Conservation (phyloP, 2,113 vertebrate genomes). For the Myrmecobius fasciatus region DNA sequence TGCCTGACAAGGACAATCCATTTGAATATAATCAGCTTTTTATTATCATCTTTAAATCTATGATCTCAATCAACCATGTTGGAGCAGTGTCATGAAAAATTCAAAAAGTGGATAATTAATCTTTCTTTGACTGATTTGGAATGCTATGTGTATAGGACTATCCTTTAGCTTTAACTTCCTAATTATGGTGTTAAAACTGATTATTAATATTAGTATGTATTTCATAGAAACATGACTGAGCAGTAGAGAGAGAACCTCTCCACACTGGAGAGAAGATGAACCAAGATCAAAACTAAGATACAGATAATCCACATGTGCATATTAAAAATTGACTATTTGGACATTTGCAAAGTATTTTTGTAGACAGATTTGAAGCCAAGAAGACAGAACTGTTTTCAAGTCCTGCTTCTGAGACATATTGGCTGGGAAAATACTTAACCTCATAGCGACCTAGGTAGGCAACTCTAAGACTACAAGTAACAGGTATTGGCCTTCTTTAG, state of each 20-base stretch:
- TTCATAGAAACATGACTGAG: not conserved
- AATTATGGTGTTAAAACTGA: not conserved
- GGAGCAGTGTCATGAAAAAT: not conserved
- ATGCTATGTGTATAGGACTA: not conserved
- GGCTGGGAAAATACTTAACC: not conserved
- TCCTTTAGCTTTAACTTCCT: conserved; percentile 28
- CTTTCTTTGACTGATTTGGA: not conserved
- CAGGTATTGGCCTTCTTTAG: not conserved
- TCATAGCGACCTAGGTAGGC: not conserved
- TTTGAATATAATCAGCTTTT: not conserved
- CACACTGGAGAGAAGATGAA: not conserved
- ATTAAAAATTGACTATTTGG: not conserved
- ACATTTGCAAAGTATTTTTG: not conserved
- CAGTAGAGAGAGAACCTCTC: not conserved
- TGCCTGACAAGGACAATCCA: not conserved
- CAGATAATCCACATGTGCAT: not conserved
- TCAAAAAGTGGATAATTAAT: not conserved
- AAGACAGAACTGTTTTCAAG: not conserved
- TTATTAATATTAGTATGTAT: not conserved
- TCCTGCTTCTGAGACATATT: not conserved
- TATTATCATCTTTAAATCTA: not conserved
- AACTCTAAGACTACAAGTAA: not conserved
- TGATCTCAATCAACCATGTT: not conserved
- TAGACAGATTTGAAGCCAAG: not conserved
- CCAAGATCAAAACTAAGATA: not conserved